Evolutionary conservation across 2,113 vertebrate genomes (phyloP).

Genomic region (Lucifuga dentata): DNA sequence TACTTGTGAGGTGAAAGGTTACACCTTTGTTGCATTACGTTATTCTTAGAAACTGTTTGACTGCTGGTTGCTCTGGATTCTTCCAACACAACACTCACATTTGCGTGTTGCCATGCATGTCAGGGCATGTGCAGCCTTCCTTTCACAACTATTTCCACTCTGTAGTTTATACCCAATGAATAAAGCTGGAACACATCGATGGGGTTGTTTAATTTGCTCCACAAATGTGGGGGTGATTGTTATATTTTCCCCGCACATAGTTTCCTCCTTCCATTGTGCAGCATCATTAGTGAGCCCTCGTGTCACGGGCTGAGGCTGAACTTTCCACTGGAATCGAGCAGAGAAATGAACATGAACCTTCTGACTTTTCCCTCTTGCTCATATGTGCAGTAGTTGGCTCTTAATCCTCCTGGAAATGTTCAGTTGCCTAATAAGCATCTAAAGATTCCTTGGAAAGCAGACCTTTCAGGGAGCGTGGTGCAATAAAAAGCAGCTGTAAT

Average conservation of each 20-base stretch:
- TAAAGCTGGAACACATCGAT: conserved; percentile 18
- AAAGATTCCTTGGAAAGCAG: conserved; percentile 9
- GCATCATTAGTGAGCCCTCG: conserved; percentile 38
- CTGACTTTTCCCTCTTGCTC: conserved; percentile 5
- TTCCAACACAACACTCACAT: conserved; percentile 2
- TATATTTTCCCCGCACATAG: conserved; percentile 13
- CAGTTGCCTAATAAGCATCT: conserved; percentile 28
- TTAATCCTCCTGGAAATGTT: conserved; percentile 51
- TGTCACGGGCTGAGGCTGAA: conserved; percentile 41
- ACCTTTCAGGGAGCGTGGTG: conserved; percentile 9
- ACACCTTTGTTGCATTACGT: background rate
- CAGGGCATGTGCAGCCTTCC: conserved; percentile 28
- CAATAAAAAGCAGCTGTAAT: conserved; percentile 49
- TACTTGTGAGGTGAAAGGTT: conserved; percentile 38
- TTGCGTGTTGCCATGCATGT: conserved; percentile 32
- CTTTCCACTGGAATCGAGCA: conserved; percentile 68
- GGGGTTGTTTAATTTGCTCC: conserved; percentile 41
- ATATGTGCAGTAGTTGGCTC: conserved; percentile 29
- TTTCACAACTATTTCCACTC: conserved; percentile 27
- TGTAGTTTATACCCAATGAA: background rate
- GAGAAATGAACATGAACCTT: conserved; percentile 32
- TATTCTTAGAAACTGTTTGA: conserved; percentile 8
- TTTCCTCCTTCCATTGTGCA: conserved; percentile 51
- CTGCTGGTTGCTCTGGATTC: conserved; percentile 36
- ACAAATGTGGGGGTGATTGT: conserved; percentile 46